Base-by-base conservation (phyloP, 1,140 invertebrate species). In the Sminthurinus signatus region DNA sequence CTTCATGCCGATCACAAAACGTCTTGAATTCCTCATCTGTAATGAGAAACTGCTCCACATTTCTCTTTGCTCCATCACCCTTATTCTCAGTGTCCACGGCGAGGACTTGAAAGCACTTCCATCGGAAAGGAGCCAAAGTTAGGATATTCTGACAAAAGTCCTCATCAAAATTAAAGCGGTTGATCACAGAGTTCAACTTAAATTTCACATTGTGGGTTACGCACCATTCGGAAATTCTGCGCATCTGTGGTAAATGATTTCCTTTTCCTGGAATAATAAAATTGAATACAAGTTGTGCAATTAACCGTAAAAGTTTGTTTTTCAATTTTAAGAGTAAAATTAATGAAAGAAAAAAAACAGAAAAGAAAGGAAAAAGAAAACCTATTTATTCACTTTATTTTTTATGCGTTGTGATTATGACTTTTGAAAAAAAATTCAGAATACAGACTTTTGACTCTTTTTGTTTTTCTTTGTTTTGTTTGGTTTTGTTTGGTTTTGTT, bases 171-270 rank as follows among this genome's bases (percentile, higher is more conserved):
- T 81, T 81, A 68, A 77, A 78, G 4, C 74, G 75, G 60, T 81
- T 81, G 1, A 81, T 76, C 19, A 81, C 80, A 2, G 79, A 79
- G 60, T 81, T 81, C 2, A 81, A 73, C 69, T 81, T 81, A 63
- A 81, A 81, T 2, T 76, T 73, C 12, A 81, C 75, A 51, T 77
- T 67, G 65, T 78, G 79, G 46, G 75, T 58, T 1, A 39, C 29
- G 65, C 80, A 81, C 76, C 76, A 80, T 21, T 76, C 67, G 14
- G 74, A 56, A 10, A 81, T 76, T 62, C 73, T 64, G 17, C 71
- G 29, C 29, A 81, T 55, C 59, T 76, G 74, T 27, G 76, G 65
- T 8, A 81, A 55, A 55, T 81, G 80, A 54, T 77, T 73, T 14
- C 76, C 75, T 21, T 69, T 73, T 8, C 75, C 75, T 68, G 42